Base-by-base conservation (phyloP, 2,113 vertebrate genomes). In the Vanacampus margaritifer region DNA sequence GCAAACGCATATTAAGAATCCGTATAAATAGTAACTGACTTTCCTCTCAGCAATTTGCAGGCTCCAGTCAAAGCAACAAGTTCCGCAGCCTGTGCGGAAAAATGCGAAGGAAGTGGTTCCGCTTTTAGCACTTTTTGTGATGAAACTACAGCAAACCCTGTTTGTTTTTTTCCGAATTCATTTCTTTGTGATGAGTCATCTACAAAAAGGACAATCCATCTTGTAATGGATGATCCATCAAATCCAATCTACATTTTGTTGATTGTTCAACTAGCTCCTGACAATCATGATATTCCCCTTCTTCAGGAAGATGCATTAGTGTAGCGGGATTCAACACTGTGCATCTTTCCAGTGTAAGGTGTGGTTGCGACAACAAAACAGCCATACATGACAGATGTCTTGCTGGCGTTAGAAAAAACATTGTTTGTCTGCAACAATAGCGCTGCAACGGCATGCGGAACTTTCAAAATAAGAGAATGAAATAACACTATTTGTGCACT, bases 371-470 rank as follows among this genome's bases (percentile, higher is more conserved):
- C 0, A 71, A 5, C 3, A 71, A 14, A 0, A 13, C 10, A 0
- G 51, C 13, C 14, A 65, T 50, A 4, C 51, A 65, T 7, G 63
- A 48, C 1, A 72, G 3, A 13, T 65, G 69, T 36, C 63, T 36
- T 0, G 63, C 69, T 3, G 51, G 69, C 0, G 69, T 58, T 17
- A 70, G 0, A 28, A 56, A 70, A 0, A n/a, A 21, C 39, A 71
- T n/a, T 71, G 1, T 71, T 65, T 4, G 10, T 58, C 8, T 71
- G 69, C 6, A 71, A 16, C 0, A 69, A n/a, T 0, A 69, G 45
- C 0, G 23, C n/a, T 1, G 59, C n/a, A 6, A 63, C 68, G 19
- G 68, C 58, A 14, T 62, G 57, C 0, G 68, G 68, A n/a, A 70
- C 59, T 8, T 17, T 28, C 0, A 70, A 4, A 1, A 24, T 41